Evolutionary conservation across 2,797 vertebrate genomes (phyloP).

Genomic region (Echeneis naucrates): DNA sequence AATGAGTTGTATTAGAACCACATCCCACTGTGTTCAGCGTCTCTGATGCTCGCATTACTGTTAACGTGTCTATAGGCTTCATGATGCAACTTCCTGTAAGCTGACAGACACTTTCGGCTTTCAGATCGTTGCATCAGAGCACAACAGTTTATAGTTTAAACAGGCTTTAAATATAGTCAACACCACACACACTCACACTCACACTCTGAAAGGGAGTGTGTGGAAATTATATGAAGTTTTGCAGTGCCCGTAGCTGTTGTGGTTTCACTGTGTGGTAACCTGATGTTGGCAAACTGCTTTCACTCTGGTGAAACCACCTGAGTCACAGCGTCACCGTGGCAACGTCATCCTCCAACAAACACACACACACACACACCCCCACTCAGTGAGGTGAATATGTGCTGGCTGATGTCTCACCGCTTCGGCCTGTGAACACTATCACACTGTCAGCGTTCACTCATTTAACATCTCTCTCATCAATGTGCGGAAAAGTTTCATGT

Average conservation of each 20-base stretch:
- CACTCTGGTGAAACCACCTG: slow-evolving; percentile 69
- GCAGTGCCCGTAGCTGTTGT: slow-evolving; percentile 32
- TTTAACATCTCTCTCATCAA: background rate
- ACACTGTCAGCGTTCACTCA: background rate
- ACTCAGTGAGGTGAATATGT: slow-evolving; percentile 26
- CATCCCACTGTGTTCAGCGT: slow-evolving; percentile 40
- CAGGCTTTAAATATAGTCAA: slow-evolving; percentile 73
- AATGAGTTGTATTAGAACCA: slow-evolving; percentile 24
- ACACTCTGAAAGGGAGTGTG: slow-evolving; percentile 18
- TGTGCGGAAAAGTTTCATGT: background rate
- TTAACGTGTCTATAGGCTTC: slow-evolving; percentile 73
- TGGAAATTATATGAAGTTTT: slow-evolving; percentile 34
- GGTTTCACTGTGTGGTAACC: slow-evolving; percentile 48
- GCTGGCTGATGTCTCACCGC: slow-evolving; percentile 28
- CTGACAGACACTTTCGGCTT: slow-evolving; percentile 70
- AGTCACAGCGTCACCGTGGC: slow-evolving; percentile 59
- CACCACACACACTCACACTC: slow-evolving; percentile 41
- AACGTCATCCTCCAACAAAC: slow-evolving; percentile 45
- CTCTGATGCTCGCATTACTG: slow-evolving; percentile 55
- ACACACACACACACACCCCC: slow-evolving; percentile 6
- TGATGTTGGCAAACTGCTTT: slow-evolving; percentile 60
- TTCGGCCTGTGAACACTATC: no score
- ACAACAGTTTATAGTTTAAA: slow-evolving; percentile 80
- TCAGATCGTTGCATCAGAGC: slow-evolving; percentile 81
- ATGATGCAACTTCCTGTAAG: slow-evolving; percentile 83